Percentiles rank a stretch among this genome's conserved stretches.
Conservation (phyloP, 2,888 invertebrate species). For the Bellardia bayeri region DNA sequence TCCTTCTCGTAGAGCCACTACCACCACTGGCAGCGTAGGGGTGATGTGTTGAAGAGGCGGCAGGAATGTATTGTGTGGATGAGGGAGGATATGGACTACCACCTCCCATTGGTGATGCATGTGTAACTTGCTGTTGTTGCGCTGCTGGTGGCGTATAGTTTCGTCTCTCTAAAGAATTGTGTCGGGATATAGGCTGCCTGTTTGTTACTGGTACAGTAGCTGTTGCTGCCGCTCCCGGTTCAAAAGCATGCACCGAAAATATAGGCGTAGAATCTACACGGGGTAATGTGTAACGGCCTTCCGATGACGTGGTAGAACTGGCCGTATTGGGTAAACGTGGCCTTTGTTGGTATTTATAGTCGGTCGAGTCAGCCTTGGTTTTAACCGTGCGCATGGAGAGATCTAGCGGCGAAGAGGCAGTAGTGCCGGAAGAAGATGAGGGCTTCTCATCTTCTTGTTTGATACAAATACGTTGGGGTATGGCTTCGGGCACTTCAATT, state of each 20-base stretch:
- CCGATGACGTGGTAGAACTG: conserved; percentile 60
- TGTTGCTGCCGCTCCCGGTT: conserved; percentile 60
- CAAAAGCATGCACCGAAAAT: conserved; percentile 84
- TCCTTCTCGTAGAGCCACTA: conserved; percentile 10
- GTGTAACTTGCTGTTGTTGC: conserved; percentile 27
- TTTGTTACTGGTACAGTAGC: background rate
- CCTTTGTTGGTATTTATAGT: conserved; percentile 81
- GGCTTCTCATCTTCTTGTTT: conserved; percentile 65
- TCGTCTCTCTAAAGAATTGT: conserved; percentile 57
- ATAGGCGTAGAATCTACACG: conserved; percentile 92
- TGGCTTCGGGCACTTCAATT: conserved; percentile 52
- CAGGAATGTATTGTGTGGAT: conserved; percentile 51
- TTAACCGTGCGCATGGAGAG: conserved; percentile 95
- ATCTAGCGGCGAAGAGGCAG: conserved; percentile 89
- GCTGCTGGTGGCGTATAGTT: conserved; percentile 65
- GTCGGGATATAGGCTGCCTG: conserved; percentile 44
- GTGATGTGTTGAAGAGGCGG: conserved; percentile 32
- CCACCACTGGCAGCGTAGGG: background rate
- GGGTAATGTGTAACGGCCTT: conserved; percentile 85
- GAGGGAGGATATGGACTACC: conserved; percentile 46
- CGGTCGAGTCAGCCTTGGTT: conserved; percentile 94
- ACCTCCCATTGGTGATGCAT: conserved; percentile 2
- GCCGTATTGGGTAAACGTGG: conserved; percentile 48
- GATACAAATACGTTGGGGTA: conserved; percentile 58
- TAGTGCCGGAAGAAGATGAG: conserved; percentile 48